Evolutionary conservation across 2,888 invertebrate genomes (phyloP).

Genomic region (Ophioninae sp.): DNA sequence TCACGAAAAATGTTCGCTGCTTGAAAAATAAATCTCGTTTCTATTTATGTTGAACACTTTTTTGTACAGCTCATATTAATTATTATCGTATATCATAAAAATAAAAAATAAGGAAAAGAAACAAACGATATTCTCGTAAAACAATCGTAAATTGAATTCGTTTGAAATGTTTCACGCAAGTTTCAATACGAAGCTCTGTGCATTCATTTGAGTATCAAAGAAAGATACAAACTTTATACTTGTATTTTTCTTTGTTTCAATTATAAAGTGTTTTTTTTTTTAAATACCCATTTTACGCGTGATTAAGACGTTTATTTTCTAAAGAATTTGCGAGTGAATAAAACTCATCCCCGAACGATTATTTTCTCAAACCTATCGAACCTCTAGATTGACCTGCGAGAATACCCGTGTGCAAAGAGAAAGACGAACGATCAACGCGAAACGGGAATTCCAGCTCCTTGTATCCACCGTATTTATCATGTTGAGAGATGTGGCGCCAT

Average conservation of each 20-base stretch:
- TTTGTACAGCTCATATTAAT: not conserved
- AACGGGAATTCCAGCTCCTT: not conserved
- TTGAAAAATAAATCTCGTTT: not conserved
- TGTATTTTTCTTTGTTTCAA: not conserved
- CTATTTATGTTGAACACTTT: not conserved
- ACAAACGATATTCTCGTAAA: too few species aligned
- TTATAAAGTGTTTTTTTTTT: not conserved
- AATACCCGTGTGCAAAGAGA: not conserved
- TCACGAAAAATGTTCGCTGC: not conserved
- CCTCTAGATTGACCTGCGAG: not conserved
- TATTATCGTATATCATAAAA: not conserved
- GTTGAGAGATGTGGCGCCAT: conserved; percentile 2
- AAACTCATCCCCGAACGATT: conserved; percentile 4
- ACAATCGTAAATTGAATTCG: too few species aligned
- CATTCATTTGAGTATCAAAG: not conserved
- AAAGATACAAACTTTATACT: not conserved
- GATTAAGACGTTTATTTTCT: conserved; percentile 10
- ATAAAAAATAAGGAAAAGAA: too few species aligned
- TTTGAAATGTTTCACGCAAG: too few species aligned
- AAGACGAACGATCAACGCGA: conserved; percentile 10
- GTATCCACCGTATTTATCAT: conserved; percentile 14
- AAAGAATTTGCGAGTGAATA: not conserved
- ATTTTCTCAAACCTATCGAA: not conserved
- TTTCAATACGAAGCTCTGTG: not conserved
- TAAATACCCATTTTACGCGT: too few species aligned